Conservation (phyloP, 2,113 vertebrate species). For the Serinus canaria region DNA sequence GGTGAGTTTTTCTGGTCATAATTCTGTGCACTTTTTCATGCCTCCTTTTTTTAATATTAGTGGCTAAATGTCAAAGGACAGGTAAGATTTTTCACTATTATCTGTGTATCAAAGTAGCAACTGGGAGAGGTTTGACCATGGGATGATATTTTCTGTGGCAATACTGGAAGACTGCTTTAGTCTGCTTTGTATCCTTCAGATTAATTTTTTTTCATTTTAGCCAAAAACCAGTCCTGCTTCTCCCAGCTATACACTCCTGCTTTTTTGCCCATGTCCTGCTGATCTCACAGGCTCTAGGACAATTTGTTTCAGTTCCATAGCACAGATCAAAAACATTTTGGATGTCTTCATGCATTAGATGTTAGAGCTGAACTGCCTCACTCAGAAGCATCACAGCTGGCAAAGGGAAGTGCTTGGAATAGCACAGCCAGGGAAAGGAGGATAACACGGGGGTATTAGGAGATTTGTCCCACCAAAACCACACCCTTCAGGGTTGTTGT, state of each 20-base stretch:
- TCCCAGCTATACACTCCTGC: background rate
- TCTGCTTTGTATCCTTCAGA: background rate
- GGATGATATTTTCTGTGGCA: background rate
- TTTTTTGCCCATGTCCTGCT: background rate
- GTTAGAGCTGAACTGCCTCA: background rate
- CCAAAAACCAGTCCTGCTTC: background rate
- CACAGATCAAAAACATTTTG: background rate
- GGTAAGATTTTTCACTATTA: background rate
- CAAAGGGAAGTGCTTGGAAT: background rate
- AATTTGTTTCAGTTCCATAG: background rate
- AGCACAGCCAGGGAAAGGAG: background rate
- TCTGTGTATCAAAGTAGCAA: background rate
- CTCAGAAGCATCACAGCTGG: background rate
- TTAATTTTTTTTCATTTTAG: background rate
- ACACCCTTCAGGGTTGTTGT: accelerated
- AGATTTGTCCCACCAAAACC: background rate
- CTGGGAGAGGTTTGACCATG: background rate
- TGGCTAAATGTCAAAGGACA: background rate
- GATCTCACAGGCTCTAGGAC: background rate
- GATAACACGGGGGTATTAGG: background rate
- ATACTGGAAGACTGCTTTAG: background rate
- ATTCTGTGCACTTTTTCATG: background rate
- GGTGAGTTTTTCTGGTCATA: background rate
- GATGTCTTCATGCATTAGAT: background rate
- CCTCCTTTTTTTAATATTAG: background rate